A percentile compares a stretch with the other conserved stretches of the same genome.
Evolutionary conservation across 1,140 invertebrate genomes (phyloP).

Genomic region (Laupala kohalensis): DNA sequence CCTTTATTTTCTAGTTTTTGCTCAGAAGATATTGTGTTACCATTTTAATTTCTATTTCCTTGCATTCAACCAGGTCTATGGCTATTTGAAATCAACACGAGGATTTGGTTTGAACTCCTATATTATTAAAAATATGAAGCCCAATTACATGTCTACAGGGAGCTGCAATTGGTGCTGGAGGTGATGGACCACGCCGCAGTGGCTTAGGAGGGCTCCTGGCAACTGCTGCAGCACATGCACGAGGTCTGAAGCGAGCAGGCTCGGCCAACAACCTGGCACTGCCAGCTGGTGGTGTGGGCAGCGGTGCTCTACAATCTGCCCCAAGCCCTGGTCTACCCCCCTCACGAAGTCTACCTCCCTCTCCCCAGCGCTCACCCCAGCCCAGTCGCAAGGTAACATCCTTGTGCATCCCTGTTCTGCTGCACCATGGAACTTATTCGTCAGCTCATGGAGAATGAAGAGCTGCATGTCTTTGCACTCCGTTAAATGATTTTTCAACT

Average conservation of each 20-base stretch:
- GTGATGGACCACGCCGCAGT: slow-evolving; percentile 14
- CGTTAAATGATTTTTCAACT: background rate
- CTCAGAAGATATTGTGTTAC: too few species aligned
- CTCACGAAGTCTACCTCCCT: slow-evolving; percentile 61
- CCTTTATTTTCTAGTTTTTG: too few species aligned
- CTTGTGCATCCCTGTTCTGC: background rate
- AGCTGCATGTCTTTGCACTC: background rate
- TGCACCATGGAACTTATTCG: background rate
- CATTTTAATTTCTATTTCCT: too few species aligned
- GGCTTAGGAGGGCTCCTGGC: slow-evolving; percentile 26
- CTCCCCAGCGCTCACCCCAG: slow-evolving; percentile 55
- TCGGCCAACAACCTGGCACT: slow-evolving; percentile 45
- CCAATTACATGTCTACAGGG: background rate
- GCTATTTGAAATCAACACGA: too few species aligned
- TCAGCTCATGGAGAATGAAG: background rate
- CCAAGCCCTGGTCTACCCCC: slow-evolving; percentile 6
- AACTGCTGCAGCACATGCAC: slow-evolving; percentile 31
- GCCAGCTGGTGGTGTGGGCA: slow-evolving; percentile 23
- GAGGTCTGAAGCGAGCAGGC: slow-evolving; percentile 42
- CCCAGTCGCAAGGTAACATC: slow-evolving; percentile 36
- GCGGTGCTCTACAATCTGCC: slow-evolving; percentile 20
- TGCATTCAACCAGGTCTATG: too few species aligned
- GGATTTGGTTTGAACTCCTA: too few species aligned
- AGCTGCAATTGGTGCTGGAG: background rate
- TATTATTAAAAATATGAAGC: too few species aligned